Percentiles rank a stretch among this genome's conserved stretches.
Evolutionary conservation across 2,797 vertebrate species (phyloP).

Genomic region (Onychomys torridus): DNA sequence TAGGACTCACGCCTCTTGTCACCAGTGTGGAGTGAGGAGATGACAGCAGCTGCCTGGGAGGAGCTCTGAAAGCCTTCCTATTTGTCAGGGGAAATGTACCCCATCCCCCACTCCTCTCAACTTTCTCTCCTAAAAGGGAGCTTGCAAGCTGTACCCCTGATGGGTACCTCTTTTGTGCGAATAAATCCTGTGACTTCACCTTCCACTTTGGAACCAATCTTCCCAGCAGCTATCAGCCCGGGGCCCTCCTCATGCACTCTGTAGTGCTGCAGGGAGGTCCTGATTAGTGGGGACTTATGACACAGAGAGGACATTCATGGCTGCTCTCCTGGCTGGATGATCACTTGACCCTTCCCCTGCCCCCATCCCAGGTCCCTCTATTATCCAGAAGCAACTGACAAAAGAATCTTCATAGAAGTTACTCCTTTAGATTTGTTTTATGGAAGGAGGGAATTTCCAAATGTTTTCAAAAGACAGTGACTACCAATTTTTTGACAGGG

Average conservation of each 20-base stretch:
- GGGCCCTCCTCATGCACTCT: neutral
- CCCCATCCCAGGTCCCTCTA: constrained; percentile 60
- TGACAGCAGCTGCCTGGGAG: constrained; percentile 3
- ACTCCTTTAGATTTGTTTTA: constrained; percentile 68
- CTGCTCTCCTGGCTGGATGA: constrained; percentile 56
- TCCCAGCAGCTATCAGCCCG: constrained; percentile 24
- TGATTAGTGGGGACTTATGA: neutral
- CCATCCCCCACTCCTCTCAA: constrained; percentile 4
- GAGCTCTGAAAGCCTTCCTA: neutral
- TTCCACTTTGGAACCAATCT: neutral
- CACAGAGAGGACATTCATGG: constrained; percentile 57
- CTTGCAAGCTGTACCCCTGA: constrained; percentile 14
- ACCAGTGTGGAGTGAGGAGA: neutral
- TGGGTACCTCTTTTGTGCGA: constrained; percentile 54
- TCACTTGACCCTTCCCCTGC: constrained; percentile 31
- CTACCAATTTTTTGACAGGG: constrained; percentile 65
- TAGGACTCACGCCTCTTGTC: neutral
- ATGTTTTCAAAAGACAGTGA: constrained; percentile 76
- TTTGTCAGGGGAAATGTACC: constrained; percentile 5
- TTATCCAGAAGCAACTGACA: constrained; percentile 68
- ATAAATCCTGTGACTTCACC: constrained; percentile 51
- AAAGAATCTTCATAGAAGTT: constrained; percentile 79
- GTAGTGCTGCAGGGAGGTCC: neutral
- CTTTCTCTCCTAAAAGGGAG: neutral
- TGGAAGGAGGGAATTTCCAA: constrained; percentile 72